Evolutionary conservation across 2,113 vertebrate genomes (phyloP).

Genomic region (Pedetes capensis): DNA sequence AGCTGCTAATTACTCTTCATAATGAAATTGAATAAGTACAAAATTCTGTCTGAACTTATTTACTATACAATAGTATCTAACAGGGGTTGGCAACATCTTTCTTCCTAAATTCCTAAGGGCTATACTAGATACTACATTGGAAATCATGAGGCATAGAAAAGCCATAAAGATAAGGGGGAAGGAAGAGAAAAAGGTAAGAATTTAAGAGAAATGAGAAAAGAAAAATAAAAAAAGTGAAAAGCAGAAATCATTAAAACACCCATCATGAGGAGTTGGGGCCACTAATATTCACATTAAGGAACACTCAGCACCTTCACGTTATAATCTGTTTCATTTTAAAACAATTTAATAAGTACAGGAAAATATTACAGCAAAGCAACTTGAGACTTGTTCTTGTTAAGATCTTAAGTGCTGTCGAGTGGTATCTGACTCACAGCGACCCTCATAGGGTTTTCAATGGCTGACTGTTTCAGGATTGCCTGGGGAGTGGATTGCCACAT

Average conservation of each 20-base stretch:
- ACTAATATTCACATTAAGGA: neutral
- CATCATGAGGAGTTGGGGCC: neutral
- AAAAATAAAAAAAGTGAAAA: neutral
- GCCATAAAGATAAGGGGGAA: neutral
- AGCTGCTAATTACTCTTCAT: neutral
- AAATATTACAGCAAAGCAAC: neutral
- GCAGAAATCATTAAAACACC: neutral
- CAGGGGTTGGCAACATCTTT: neutral
- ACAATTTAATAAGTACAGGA: neutral
- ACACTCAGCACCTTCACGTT: neutral
- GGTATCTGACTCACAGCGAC: too few relatives aligned
- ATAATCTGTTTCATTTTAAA: slow-evolving; percentile 8
- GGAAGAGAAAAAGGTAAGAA: slow-evolving; percentile 5
- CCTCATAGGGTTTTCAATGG: too few relatives aligned
- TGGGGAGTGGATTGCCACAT: too few relatives aligned
- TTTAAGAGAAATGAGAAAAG: neutral
- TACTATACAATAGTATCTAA: neutral
- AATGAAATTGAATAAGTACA: slow-evolving; percentile 40
- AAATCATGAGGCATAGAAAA: neutral
- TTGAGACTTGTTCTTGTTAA: neutral
- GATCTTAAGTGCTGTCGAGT: too few relatives aligned
- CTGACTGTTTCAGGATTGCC: too few relatives aligned
- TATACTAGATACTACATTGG: neutral
- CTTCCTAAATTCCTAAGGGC: neutral
- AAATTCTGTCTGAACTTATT: slow-evolving; percentile 32